Evolutionary conservation across 2,113 vertebrate species (phyloP), one percentile per base, ranked within the genome.

Genomic region (Brachyistius frenatus): DNA sequence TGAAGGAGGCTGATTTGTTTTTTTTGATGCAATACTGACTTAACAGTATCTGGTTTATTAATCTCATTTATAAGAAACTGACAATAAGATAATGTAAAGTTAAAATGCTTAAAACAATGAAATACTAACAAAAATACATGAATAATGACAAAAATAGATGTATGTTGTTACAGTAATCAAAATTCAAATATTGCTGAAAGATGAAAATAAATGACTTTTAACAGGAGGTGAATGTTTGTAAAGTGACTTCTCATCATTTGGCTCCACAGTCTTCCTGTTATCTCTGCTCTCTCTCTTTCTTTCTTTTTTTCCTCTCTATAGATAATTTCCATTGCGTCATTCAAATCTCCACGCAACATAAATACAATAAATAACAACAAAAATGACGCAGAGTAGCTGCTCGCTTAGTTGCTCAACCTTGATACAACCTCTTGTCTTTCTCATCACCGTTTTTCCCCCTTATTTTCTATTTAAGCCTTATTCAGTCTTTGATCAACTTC

Each of bases 301-400:
- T 14, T 2, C 35, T 36, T 41, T 32, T 62, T 73, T 31, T 52
- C 23, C 23, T 23, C 23, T 23, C 23, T 23, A 23, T 23, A 73
- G 56, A 67, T 55, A 67, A 61, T 55, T n/a, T 23, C 23, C 23
- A 23, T 23, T 23, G 23, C 23, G 15, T 63, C 58, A 65, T 57
- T 46, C 44, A 55, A 46, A 67, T 71, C 23, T 69, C 16, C 58
- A 37, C 36, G 52, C 14, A 37, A 69, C 72, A 90, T 89, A 90
- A 91, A 90, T 91, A 91, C 68, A 92, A 92, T 91, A 91, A 92
- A 92, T 91, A 89, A 69, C 37, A 77, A 71, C n/a, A 60, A 57
- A 70, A 65, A 60, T 5, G 4, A 84, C 56, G 47, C 75, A 53
- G 53, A 78, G 52, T 46, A 56, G 50, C 73, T 47, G 54, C 67